phyloP scores from a whole-genome alignment of 2,888 invertebrate species.

The Folsomia manolachei region DNA sequence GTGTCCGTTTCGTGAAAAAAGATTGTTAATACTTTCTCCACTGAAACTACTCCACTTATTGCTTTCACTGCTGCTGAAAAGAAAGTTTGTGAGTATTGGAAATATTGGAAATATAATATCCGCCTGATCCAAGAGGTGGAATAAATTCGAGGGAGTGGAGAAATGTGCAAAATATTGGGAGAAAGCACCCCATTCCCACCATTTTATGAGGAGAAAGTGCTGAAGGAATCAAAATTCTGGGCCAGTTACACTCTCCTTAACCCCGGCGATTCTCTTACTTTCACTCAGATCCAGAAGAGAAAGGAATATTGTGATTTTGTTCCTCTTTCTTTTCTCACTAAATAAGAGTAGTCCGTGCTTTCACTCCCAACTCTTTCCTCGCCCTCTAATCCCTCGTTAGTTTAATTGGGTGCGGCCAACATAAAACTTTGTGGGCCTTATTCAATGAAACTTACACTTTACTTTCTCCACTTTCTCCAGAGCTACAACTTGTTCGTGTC shows the following conservation, averaged over 20 bases:
- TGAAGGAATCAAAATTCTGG: slow-evolving; percentile 20
- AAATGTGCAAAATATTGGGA: slow-evolving; percentile 42
- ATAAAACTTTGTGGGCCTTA: neutral
- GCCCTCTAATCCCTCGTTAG: neutral
- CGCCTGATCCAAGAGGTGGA: neutral
- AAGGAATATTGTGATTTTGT: neutral
- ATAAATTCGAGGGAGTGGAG: slow-evolving; percentile 22
- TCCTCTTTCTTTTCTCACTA: too few relatives aligned
- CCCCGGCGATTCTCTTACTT: too few relatives aligned
- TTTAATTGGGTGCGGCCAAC: neutral
- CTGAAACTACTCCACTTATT: too few relatives aligned
- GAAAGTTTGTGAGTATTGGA: neutral
- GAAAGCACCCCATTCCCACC: neutral
- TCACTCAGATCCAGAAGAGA: too few relatives aligned
- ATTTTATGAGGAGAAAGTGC: slow-evolving; percentile 22
- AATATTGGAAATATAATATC: too few relatives aligned
- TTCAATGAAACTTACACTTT: too few relatives aligned
- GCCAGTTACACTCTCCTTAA: too few relatives aligned
- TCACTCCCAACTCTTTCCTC: neutral
- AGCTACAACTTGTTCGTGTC: too few relatives aligned
- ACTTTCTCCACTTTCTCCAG: too few relatives aligned
- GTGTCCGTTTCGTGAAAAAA: neutral
- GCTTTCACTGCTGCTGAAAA: too few relatives aligned
- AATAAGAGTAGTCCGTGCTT: neutral
- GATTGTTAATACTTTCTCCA: too few relatives aligned